A percentile compares a stretch with the other conserved stretches of the same genome.
Evolutionary conservation across 92 coral and sea anemone genomes (phyloP).

Genomic region (Actinernus sp.): DNA sequence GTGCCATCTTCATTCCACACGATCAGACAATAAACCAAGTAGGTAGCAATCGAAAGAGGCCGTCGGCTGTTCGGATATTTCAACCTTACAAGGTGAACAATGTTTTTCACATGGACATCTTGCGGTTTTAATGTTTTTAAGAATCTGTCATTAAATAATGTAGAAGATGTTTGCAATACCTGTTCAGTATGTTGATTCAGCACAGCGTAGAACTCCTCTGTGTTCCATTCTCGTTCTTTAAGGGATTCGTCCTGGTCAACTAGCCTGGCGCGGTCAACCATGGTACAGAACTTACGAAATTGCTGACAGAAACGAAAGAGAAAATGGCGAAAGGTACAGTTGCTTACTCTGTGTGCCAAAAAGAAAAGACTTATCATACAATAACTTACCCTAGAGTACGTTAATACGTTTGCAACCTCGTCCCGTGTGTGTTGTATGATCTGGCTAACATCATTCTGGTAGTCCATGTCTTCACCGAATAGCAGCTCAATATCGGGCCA

Average conservation of each 20-base stretch:
- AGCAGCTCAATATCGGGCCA: conserved; percentile 92
- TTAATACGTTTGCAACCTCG: conserved; percentile 75
- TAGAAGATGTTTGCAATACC: no score
- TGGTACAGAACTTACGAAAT: conserved; percentile 73
- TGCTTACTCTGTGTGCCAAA: no score
- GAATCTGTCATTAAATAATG: no score
- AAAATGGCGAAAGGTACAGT: no score
- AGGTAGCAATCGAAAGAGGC: no score
- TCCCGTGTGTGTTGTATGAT: conserved; percentile 64
- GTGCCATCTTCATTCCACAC: no score
- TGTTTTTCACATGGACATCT: no score
- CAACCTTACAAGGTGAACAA: no score
- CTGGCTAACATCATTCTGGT: conserved; percentile 73
- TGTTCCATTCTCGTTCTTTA: conserved; percentile 83
- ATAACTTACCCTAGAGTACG: conserved; percentile 72
- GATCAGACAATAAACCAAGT: no score
- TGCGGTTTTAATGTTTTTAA: no score
- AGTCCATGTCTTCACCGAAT: conserved; percentile 88
- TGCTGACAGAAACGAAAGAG: conserved; percentile 54
- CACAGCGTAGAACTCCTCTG: conserved; percentile 84
- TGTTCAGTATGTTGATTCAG: conserved; percentile 86
- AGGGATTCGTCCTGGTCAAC: conserved; percentile 86
- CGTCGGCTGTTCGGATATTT: no score
- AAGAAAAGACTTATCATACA: no score
- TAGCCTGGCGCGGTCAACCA: conserved; percentile 85